Conservation (phyloP, 2,113 vertebrate genomes). For the Ptilonorhynchus violaceus region DNA sequence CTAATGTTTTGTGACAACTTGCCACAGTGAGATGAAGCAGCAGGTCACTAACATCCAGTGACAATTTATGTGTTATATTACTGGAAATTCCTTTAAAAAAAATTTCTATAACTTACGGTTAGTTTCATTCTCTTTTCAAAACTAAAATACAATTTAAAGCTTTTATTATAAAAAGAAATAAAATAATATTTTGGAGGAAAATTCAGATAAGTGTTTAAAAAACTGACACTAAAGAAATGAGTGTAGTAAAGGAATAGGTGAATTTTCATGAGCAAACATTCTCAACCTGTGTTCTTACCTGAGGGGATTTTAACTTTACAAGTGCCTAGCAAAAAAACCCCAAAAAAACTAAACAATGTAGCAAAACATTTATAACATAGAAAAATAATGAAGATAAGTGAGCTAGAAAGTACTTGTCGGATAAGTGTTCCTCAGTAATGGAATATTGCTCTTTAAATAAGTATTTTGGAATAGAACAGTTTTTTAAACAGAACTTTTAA, state of each 20-base stretch:
- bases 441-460: not conserved
- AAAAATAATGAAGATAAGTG: not conserved
- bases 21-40: not conserved
- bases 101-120: not conserved
- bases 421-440: not conserved
- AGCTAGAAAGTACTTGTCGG: not conserved
- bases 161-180: not conserved
- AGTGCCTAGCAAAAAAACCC: not conserved
- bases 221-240: not conserved
- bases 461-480: not conserved
- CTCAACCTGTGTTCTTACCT: not conserved
- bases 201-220: not conserved
- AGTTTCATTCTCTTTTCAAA: not conserved
- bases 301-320: not conserved
- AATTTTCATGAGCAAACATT: not conserved
- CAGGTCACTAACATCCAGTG: not conserved
- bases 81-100: not conserved
- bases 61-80: not conserved
- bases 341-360: not conserved
- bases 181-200: not conserved
- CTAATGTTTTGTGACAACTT: not conserved
- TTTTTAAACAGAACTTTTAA: too few species aligned
- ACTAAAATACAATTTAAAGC: not conserved
- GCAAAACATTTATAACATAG: not conserved
- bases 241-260: not conserved